Conservation (phyloP, 1,140 invertebrate genomes). For the Drosophila carrolli region DNA sequence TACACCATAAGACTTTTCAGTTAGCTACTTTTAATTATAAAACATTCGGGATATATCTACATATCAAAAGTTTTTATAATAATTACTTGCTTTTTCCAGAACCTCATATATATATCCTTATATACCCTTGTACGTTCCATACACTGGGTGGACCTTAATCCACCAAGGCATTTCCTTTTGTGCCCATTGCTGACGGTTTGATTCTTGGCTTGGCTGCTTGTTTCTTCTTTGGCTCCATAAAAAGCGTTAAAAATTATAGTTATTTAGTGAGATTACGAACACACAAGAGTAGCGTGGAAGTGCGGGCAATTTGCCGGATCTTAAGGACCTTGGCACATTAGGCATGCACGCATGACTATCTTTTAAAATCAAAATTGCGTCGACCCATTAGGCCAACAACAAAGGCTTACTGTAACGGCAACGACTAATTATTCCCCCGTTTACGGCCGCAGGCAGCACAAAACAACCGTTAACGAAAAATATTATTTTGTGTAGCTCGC, state of each 20-base stretch:
- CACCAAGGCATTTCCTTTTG: constrained; percentile 30
- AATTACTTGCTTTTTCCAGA: too few species aligned
- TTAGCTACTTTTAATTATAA: too few species aligned
- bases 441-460: constrained; percentile 65
- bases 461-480: constrained; percentile 79
- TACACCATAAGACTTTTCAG: too few species aligned
- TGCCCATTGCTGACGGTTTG: constrained; percentile 46
- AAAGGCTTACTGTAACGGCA: constrained; percentile 49
- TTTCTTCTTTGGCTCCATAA: constrained; percentile 33
- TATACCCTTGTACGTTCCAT: background rate
- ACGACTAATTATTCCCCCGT: constrained; percentile 77
- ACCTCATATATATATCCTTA: too few species aligned
- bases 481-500: constrained; percentile 59
- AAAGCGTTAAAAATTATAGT: constrained; percentile 78
- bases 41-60: too few species aligned
- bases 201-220: constrained; percentile 51
- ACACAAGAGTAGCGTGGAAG: background rate
- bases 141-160: background rate
- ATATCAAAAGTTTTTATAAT: too few species aligned
- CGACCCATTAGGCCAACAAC: constrained; percentile 54
- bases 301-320: constrained; percentile 33
- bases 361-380: constrained; percentile 68
- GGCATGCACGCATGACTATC: constrained; percentile 71
- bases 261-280: constrained; percentile 56
- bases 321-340: constrained; percentile 61